Base-by-base conservation (phyloP, 1,140 invertebrate genomes). In the Drosophila nigromelanica region DNA sequence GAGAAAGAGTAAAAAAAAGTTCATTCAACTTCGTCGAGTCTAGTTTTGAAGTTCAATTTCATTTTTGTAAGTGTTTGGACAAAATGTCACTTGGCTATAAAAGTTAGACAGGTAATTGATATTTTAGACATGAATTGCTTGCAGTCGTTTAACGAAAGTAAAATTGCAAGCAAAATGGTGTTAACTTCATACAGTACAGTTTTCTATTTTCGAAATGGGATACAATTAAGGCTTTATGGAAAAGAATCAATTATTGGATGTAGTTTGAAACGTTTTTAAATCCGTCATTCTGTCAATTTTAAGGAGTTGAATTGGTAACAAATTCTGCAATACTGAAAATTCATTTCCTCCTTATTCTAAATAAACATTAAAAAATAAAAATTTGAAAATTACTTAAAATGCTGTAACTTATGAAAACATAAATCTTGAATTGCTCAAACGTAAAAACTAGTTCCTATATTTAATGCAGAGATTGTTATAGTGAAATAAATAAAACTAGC, bases 71-170 rank as follows among this genome's bases (percentile, higher is more conserved):
- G 70, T 55, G 59, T 35, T 33, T 60, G 37, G 14, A 5, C 48
- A 27, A 72, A 66, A 58, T 70, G 70, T 71, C 63, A 66, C 55
- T 64, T 66, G 62, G 3, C 80, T 71, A 81, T 83, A 81, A 78
- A 67, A 62, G 54, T 33, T 6, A 18, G 24, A 11, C 21, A 48
- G 27, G 30, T 67, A 59, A 72, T 67, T 72, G 61, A 43, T 68
- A 62, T 76, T 76, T 76, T 48, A 47, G 12, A 8, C 60, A 51
- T 61, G 52, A 14, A 1, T 58, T 51, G 58, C 70, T 76, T 45
- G 52, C 40, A 27, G 55, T 8, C 45, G 58, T 51, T 63, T 61
- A 79, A 55, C 55, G 54, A 72, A 73, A 75, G 60, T 71, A 66
- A 71, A 56, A 51, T 14, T 7, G 4, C 6, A 2, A 27, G 24